phyloP scores from a whole-genome alignment of 2,888 invertebrate genomes.

The Synergus laeviventris region DNA sequence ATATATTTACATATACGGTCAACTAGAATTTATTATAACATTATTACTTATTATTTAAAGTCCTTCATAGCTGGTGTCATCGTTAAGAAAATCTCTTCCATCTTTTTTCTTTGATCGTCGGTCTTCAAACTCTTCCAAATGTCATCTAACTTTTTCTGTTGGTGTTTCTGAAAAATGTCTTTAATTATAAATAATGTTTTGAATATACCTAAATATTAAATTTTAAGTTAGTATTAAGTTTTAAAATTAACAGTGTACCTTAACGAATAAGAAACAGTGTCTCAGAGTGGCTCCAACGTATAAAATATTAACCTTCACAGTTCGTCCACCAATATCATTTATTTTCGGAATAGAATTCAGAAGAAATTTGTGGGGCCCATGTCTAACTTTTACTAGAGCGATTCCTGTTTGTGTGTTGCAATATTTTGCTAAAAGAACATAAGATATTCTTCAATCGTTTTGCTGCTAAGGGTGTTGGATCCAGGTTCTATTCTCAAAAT shows the following conservation, averaged over 20 bases:
- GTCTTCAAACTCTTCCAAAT: slow-evolving; percentile 81
- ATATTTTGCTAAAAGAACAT: slow-evolving; percentile 80
- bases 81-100: slow-evolving; percentile 76
- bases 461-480: neutral
- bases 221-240: too few species aligned
- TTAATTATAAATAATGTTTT: slow-evolving; percentile 21
- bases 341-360: slow-evolving; percentile 84
- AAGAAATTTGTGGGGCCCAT: slow-evolving; percentile 86
- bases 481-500: neutral
- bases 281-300: slow-evolving; percentile 88
- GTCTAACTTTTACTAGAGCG: slow-evolving; percentile 84
- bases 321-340: slow-evolving; percentile 81
- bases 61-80: slow-evolving; percentile 68
- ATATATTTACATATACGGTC: neutral
- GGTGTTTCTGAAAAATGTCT: slow-evolving; percentile 78
- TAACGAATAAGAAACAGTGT: slow-evolving; percentile 86
- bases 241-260: slow-evolving; percentile 60
- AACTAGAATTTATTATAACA: neutral
- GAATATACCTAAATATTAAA: neutral
- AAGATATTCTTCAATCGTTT: neutral
- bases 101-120: slow-evolving; percentile 80
- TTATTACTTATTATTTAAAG: slow-evolving; percentile 56
- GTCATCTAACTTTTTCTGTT: slow-evolving; percentile 81
- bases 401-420: slow-evolving; percentile 87
- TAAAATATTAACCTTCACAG: slow-evolving; percentile 81